Conservation (phyloP, 2,888 invertebrate species). For the Ophraella communa region DNA sequence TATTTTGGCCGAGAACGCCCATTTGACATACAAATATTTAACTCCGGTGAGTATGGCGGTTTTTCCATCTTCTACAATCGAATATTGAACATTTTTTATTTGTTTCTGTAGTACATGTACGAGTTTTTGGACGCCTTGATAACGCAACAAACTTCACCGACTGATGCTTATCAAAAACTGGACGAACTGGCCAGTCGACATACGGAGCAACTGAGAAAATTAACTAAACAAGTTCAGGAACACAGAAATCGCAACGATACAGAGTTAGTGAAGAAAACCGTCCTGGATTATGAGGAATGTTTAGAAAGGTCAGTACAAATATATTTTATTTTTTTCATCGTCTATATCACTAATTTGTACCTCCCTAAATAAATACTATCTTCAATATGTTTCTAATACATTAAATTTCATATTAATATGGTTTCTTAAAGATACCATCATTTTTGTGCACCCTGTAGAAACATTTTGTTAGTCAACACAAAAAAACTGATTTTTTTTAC, state of each 20-base stretch:
- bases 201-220: slow-evolving; percentile 86
- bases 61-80: background rate
- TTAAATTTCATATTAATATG: too few species aligned
- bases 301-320: slow-evolving; percentile 42
- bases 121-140: slow-evolving; percentile 97
- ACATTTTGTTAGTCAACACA: too few species aligned
- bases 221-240: slow-evolving; percentile 94
- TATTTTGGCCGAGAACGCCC: slow-evolving; percentile 95
- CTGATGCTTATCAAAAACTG: slow-evolving; percentile 94
- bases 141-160: slow-evolving; percentile 95
- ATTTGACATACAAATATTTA: slow-evolving; percentile 93
- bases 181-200: slow-evolving; percentile 92
- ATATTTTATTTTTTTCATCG: background rate
- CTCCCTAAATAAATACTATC: too few species aligned
- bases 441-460: too few species aligned
- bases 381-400: too few species aligned
- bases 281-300: slow-evolving; percentile 63
- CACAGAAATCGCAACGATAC: slow-evolving; percentile 84
- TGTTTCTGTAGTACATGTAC: slow-evolving; percentile 82
- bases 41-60: slow-evolving; percentile 71
- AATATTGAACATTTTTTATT: too few species aligned
- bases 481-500: background rate
- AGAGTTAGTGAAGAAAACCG: slow-evolving; percentile 85
- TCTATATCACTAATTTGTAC: too few species aligned
- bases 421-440: too few species aligned